Conservation (phyloP, 2,797 vertebrate species). For the Columba guinea region DNA sequence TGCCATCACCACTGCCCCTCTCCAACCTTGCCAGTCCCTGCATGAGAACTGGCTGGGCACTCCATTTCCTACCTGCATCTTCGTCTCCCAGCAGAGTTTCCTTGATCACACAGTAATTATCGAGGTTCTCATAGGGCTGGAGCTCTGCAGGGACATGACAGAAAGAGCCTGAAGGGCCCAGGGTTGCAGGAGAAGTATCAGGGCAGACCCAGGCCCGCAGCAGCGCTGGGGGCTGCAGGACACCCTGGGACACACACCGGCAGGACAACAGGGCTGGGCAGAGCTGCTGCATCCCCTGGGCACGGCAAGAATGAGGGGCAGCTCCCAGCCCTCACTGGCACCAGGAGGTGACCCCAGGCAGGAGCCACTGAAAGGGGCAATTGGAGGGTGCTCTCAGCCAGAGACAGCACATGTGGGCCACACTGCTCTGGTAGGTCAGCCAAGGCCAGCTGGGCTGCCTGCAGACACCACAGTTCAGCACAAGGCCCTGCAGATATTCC, state of each 20-base stretch:
- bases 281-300: not conserved
- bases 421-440: not conserved
- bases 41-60: not conserved
- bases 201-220: not conserved
- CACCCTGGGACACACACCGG: not conserved
- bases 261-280: not conserved
- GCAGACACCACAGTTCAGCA: not conserved
- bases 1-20: not conserved
- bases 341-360: rapidly evolving
- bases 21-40: not conserved
- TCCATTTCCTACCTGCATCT: not conserved
- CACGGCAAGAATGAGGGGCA: rapidly evolving
- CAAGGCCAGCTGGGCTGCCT: not conserved
- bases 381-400: not conserved
- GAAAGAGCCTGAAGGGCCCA: not conserved
- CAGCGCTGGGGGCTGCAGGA: not conserved
- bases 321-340: not conserved
- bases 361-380: not conserved
- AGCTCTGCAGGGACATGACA: not conserved
- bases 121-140: slow-evolving; percentile 23
- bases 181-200: not conserved
- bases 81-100: not conserved
- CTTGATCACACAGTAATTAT: not conserved
- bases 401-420: not conserved
- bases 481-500: no score